These are phyloP conservation scores for Gastracanthus pulcherrimus DNA, from an alignment of 2,888 invertebrate genomes.

Conservation along the genomic window DNA sequence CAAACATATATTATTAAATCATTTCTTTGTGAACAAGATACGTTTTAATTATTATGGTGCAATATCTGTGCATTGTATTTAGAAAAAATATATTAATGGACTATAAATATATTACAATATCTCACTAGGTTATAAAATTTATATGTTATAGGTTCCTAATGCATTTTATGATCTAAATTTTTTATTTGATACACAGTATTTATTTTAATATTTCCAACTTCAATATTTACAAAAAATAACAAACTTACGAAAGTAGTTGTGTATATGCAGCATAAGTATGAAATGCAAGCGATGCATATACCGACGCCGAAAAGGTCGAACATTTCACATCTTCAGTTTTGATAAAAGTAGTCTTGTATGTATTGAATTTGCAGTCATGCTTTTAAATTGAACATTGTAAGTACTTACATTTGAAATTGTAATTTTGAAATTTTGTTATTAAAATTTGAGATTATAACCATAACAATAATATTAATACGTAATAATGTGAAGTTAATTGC, in stretches of 20 bases:
- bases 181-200: too few relatives aligned
- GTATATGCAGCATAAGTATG: constrained; percentile 63
- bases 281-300: constrained; percentile 62
- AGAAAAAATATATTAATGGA: too few relatives aligned
- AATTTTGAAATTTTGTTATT: neutral
- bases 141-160: too few relatives aligned
- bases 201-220: too few relatives aligned
- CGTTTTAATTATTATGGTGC: too few relatives aligned
- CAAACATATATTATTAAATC: too few relatives aligned
- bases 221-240: too few relatives aligned
- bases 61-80: too few relatives aligned
- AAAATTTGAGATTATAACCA: neutral
- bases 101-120: too few relatives aligned
- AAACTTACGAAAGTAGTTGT: constrained; percentile 63
- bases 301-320: constrained; percentile 61
- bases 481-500: constrained; percentile 21
- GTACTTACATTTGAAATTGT: neutral
- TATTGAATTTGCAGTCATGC: neutral
- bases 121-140: too few relatives aligned
- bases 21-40: too few relatives aligned
- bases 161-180: too few relatives aligned
- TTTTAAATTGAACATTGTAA: neutral
- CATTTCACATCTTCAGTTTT: constrained; percentile 55
- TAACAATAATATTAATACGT: neutral
- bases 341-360: neutral